These are phyloP conservation scores for Acleris emargana DNA, from an alignment of 2,888 invertebrate species.

Conservation along the genomic window DNA sequence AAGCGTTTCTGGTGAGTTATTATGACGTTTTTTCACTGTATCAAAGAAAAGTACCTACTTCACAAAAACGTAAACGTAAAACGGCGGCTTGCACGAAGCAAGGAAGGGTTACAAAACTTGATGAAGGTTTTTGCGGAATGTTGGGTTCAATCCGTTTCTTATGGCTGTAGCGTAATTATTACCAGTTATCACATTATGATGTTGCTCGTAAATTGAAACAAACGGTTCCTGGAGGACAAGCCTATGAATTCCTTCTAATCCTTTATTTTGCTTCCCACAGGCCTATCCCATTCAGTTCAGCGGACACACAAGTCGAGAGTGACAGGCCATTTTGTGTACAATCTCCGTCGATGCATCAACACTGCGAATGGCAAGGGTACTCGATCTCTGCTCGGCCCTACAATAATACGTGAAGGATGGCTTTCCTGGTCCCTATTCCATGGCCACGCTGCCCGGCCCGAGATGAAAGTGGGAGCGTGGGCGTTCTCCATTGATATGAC, in stretches of 20 bases:
- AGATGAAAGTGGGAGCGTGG: conserved; percentile 79
- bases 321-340: conserved; percentile 33
- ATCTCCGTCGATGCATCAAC: conserved; percentile 35
- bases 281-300: conserved; percentile 15
- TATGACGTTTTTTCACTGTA: too few species aligned
- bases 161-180: too few species aligned
- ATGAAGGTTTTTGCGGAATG: too few species aligned
- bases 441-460: conserved; percentile 65
- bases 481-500: conserved; percentile 57
- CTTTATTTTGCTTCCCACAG: conserved; percentile 28
- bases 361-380: conserved; percentile 46
- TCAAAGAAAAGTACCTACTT: too few species aligned
- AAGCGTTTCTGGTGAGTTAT: too few species aligned
- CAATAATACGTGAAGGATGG: conserved; percentile 61
- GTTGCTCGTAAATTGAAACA: neutral
- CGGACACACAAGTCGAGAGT: conserved; percentile 19
- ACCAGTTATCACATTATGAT: too few species aligned
- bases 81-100: too few species aligned
- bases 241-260: conserved; percentile 3
- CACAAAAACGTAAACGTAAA: too few species aligned
- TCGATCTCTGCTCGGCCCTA: conserved; percentile 57
- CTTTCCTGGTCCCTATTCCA: conserved; percentile 54
- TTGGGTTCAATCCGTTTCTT: too few species aligned
- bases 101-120: too few species aligned
- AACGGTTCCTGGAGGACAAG: conserved; percentile 1